phyloP scores from a whole-genome alignment of 2,888 invertebrate species.

The Cephalotes varians region DNA sequence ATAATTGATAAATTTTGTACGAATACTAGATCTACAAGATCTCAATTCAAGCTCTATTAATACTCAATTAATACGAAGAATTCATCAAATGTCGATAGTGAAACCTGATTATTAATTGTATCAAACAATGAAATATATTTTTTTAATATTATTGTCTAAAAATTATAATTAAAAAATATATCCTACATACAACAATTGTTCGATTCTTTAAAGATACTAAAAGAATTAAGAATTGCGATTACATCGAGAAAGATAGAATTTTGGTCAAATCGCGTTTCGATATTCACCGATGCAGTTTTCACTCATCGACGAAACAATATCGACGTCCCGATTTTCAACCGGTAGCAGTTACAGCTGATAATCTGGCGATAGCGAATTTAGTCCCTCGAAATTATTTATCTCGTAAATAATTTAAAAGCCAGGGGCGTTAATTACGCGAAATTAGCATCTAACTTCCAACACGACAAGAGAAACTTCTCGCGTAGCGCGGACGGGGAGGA shows the following conservation, averaged over 20 bases:
- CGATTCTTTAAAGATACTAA: background rate
- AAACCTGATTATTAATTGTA: background rate
- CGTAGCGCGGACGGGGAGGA: background rate
- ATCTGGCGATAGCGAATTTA: conserved; percentile 31
- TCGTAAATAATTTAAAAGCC: conserved; percentile 52
- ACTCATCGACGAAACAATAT: background rate
- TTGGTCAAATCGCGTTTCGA: background rate
- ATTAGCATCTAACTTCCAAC: conserved; percentile 43
- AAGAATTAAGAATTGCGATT: background rate
- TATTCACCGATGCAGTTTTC: background rate
- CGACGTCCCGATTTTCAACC: background rate
- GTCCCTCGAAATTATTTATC: conserved; percentile 46
- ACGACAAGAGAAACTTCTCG: conserved; percentile 40
- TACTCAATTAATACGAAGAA: background rate
- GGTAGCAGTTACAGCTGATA: conserved; percentile 15
- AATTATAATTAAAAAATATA: background rate
- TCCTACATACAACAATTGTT: background rate
- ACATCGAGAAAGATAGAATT: background rate
- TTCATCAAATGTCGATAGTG: background rate
- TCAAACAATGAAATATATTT: background rate
- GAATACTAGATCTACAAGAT: background rate
- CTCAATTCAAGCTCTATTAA: too few species aligned
- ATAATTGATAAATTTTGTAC: too few species aligned
- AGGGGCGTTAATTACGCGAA: conserved; percentile 49
- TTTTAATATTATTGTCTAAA: background rate